A percentile compares a stretch with the other conserved stretches of the same genome.
Conservation (phyloP, 2,797 vertebrate genomes). For the Meriones psammophilus region DNA sequence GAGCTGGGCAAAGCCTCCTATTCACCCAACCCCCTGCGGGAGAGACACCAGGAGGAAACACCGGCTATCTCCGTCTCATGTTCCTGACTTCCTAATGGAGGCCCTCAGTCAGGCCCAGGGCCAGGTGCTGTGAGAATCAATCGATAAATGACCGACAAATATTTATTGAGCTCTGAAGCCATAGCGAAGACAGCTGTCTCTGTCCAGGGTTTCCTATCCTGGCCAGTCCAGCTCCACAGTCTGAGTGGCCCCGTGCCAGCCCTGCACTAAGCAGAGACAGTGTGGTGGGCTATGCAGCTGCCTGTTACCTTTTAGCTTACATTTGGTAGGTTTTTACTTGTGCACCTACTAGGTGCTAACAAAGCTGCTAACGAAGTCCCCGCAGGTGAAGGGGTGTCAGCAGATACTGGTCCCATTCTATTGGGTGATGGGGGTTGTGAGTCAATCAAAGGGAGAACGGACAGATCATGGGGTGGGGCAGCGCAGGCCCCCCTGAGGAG, state of each 20-base stretch:
- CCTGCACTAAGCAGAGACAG: background rate
- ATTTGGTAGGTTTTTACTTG: background rate
- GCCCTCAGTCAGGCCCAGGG: background rate
- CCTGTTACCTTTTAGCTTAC: background rate
- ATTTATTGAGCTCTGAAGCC: slow-evolving; percentile 35
- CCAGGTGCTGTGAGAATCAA: slow-evolving; percentile 51
- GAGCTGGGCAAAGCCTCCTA: background rate
- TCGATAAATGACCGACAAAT: slow-evolving; percentile 58
- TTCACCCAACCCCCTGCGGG: background rate
- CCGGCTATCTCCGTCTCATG: background rate
- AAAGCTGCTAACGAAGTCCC: background rate
- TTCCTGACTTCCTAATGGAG: slow-evolving; percentile 44
- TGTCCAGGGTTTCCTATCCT: background rate
- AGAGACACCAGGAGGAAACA: background rate
- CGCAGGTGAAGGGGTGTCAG: background rate
- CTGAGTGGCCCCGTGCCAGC: background rate
- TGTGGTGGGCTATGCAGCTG: background rate
- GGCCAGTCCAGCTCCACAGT: background rate
- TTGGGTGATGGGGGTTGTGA: background rate
- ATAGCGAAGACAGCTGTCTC: background rate
- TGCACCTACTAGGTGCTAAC: background rate
- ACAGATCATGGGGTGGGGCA: background rate
- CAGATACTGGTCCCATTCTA: background rate
- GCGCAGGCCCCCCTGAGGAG: background rate
- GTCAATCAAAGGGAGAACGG: background rate